Conservation (phyloP, 2,888 invertebrate genomes). For the Harmothoe impar region DNA sequence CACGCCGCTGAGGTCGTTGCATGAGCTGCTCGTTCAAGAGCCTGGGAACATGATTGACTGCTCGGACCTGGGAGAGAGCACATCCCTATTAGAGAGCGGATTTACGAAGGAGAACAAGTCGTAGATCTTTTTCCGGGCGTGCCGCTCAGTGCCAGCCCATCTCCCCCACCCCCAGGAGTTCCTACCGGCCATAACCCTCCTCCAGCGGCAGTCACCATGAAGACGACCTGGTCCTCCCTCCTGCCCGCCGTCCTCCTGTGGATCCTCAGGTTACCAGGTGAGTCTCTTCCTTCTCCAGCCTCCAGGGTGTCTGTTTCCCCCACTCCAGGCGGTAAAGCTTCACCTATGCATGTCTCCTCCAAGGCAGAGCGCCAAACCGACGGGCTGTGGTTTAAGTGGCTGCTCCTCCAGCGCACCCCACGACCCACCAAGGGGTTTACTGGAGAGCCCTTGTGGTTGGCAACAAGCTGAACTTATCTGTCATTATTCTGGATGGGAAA, state of each 20-base stretch:
- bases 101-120: constrained; percentile 11
- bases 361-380: no score
- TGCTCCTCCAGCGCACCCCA: no score
- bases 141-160: neutral
- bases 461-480: no score
- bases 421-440: no score
- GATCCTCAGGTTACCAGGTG: constrained; percentile 1
- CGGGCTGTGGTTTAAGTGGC: no score
- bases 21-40: no score
- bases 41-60: constrained; percentile 11
- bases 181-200: neutral
- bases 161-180: neutral
- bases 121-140: neutral
- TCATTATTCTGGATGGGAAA: no score
- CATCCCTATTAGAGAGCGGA: constrained; percentile 26
- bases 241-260: constrained; percentile 1
- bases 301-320: neutral
- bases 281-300: neutral
- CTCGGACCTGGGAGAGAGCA: constrained; percentile 20
- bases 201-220: constrained; percentile 15
- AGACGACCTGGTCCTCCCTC: neutral
- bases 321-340: neutral
- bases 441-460: no score
- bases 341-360: no score
- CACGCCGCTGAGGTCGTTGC: no score